A percentile compares a stretch with the other conserved stretches of the same genome.
Conservation (phyloP, 2,113 vertebrate genomes). For the Ciconia maguari region DNA sequence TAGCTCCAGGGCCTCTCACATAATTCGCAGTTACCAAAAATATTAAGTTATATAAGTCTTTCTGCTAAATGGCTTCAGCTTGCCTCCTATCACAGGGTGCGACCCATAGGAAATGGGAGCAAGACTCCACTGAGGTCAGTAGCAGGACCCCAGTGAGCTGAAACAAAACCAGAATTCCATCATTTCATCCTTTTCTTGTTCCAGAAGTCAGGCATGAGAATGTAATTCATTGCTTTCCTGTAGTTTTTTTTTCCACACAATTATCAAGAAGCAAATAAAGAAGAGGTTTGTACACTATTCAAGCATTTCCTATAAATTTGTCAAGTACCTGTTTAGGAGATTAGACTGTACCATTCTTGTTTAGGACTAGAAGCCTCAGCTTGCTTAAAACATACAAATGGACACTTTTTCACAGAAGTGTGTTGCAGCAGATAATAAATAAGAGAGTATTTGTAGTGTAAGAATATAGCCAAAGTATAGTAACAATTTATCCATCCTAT, state of each 20-base stretch:
- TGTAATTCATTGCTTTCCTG: background rate
- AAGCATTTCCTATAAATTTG: background rate
- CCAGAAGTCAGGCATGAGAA: background rate
- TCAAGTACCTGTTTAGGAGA: fast-evolving
- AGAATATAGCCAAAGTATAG: background rate
- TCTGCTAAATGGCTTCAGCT: background rate
- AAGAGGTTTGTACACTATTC: background rate
- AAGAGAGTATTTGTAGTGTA: background rate
- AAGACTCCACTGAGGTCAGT: background rate
- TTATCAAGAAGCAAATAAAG: background rate
- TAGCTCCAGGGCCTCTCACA: background rate
- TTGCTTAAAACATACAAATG: background rate
- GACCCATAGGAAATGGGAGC: background rate
- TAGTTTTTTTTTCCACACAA: background rate
- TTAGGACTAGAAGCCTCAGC: background rate
- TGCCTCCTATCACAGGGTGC: background rate
- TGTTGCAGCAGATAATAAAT: background rate
- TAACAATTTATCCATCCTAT: background rate
- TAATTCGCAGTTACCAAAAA: background rate
- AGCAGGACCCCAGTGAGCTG: background rate
- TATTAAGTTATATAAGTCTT: background rate
- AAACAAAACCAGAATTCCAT: background rate
- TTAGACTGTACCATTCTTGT: background rate
- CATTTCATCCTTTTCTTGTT: background rate
- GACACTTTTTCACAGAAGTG: background rate